These are phyloP conservation scores for Balanococcus diminutus DNA, from an alignment of 2,888 invertebrate species.

Conservation along the genomic window DNA sequence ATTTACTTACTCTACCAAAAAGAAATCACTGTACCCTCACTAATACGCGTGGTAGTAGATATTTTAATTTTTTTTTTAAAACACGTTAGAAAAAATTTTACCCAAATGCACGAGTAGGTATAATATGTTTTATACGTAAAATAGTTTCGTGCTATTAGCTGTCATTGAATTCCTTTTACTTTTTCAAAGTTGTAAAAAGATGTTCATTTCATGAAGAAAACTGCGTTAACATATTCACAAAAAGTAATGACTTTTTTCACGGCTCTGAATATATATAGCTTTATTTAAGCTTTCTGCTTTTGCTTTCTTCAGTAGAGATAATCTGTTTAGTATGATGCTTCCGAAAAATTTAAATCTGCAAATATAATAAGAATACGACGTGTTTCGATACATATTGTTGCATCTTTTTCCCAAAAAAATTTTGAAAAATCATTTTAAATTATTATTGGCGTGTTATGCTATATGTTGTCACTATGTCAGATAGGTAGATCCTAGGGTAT, in stretches of 20 bases:
- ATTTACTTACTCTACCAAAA: too few relatives aligned
- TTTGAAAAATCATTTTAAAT: not conserved
- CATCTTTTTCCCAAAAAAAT: too few relatives aligned
- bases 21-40: not conserved
- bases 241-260: slow-evolving; percentile 29
- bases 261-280: slow-evolving; percentile 21
- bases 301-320: not conserved
- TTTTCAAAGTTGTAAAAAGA: not conserved
- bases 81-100: not conserved
- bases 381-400: not conserved
- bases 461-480: too few relatives aligned
- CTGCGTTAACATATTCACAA: slow-evolving; percentile 7
- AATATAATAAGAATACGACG: not conserved
- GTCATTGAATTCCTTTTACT: slow-evolving; percentile 14
- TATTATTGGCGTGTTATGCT: too few relatives aligned
- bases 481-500: not conserved
- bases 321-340: not conserved
- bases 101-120: not conserved
- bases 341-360: not conserved
- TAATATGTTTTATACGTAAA: not conserved
- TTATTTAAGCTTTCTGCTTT: not conserved
- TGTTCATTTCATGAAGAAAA: not conserved
- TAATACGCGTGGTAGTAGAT: not conserved
- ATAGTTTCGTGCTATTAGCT: not conserved
- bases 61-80: not conserved